phyloP scores from a whole-genome alignment of 2,888 invertebrate genomes.

The Lagria hirta region DNA sequence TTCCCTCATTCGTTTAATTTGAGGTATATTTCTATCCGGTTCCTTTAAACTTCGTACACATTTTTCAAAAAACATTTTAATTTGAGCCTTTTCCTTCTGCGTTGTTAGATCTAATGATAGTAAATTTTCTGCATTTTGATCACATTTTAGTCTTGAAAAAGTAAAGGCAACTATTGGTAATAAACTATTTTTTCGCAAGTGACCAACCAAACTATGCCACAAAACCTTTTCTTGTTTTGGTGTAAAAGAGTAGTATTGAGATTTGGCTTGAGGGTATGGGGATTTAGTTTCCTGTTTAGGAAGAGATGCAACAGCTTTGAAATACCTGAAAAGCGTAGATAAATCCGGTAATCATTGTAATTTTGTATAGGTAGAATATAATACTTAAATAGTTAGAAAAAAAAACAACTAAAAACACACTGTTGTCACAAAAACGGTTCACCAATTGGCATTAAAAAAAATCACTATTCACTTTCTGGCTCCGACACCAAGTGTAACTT shows the following conservation, averaged over 20 bases:
- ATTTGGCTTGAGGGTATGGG: slow-evolving; percentile 7
- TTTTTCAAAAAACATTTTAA: slow-evolving; percentile 82
- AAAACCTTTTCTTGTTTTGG: slow-evolving; percentile 77
- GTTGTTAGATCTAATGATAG: slow-evolving; percentile 76
- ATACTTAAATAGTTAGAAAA: too few relatives aligned
- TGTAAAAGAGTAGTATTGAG: slow-evolving; percentile 32
- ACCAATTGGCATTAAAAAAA: too few relatives aligned
- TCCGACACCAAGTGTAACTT: too few relatives aligned
- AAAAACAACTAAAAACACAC: too few relatives aligned
- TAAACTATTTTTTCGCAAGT: slow-evolving; percentile 77
- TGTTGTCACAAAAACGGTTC: too few relatives aligned
- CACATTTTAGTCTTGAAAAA: slow-evolving; percentile 82
- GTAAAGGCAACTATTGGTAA: slow-evolving; percentile 95
- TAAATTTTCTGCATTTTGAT: slow-evolving; percentile 62
- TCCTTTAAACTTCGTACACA: slow-evolving; percentile 74
- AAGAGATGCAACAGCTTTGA: slow-evolving; percentile 40
- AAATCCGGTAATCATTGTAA: too few relatives aligned
- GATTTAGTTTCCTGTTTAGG: slow-evolving; percentile 27
- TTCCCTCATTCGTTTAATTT: slow-evolving; percentile 71
- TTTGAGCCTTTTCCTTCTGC: slow-evolving; percentile 79
- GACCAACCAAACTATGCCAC: slow-evolving; percentile 81
- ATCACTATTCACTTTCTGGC: too few relatives aligned
- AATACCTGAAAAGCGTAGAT: slow-evolving; percentile 12
- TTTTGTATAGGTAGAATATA: too few relatives aligned
- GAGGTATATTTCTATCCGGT: slow-evolving; percentile 85